Evolutionary conservation across 53 echinoderm and acorn worm species (phyloP), one percentile per base, ranked within the genome.

Genomic region (Pentamera pediparva): DNA sequence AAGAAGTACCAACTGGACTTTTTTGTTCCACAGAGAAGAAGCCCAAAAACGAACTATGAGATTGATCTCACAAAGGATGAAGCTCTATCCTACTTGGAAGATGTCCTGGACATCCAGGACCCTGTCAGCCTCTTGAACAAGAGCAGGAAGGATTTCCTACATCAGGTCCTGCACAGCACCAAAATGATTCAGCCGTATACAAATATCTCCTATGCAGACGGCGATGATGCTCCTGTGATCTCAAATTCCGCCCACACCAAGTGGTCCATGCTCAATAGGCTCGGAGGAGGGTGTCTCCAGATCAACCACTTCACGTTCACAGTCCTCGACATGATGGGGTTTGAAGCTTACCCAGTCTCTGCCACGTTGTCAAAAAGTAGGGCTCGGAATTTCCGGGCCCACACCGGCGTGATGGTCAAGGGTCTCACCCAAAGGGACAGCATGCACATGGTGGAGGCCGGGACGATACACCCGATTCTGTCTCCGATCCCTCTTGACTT

Each of bases 401-500:
- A 64, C 20, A 19, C 25, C 5, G 64, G 64, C 19, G 39, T 64
- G 37, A 13, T 64, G 7, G 64, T 64, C 24, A 36, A 64, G 24
- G 39, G 39, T 24, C 39, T 64, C 39, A 64, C 41, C 17, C 6
- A 64, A 12, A 18, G 39, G 24, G 41, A 28, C 19, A 65, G 41
- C 25, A 19, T 24, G 6, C 65, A 65, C 26, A 24, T 65, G 2
- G 39, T 40, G 30, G 65, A 65, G 13, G 9, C 39, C 24, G 65
- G 65, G 7, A 65, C 41, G 2, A 37, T 39, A 39, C 65, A 65
- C 22, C 65, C 65, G 15, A 40, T 65, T 15, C 1, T 65, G 5
- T 27, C 38, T 4, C 39, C 39, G 3, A 65, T 65, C 21, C 12
- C 65, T n/a, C 39, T 65, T 4, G 39, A 65, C 65, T 65, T 65